These are phyloP conservation scores for Malthinus flaveolus DNA, from an alignment of 2,888 invertebrate species.

Conservation along the genomic window DNA sequence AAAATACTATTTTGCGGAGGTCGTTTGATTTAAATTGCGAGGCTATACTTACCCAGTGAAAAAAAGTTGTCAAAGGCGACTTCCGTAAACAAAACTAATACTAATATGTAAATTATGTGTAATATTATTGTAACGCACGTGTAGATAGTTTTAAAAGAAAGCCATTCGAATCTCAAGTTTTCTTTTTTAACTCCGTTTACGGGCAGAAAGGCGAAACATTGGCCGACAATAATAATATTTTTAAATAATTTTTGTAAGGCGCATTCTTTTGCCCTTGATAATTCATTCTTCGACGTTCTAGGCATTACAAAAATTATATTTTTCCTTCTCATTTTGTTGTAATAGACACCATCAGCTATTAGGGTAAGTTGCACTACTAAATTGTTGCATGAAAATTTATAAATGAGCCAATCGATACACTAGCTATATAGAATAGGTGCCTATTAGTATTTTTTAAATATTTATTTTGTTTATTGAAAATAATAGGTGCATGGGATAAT, in stretches of 20 bases:
- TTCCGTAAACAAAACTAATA: background rate
- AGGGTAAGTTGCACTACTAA: too few species aligned
- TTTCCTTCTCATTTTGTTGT: too few species aligned
- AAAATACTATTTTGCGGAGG: background rate
- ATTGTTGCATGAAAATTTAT: too few species aligned
- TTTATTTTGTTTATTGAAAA: too few species aligned
- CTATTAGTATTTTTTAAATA: too few species aligned
- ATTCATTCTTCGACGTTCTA: background rate
- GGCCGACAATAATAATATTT: conserved; percentile 5
- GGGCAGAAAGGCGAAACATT: conserved; percentile 14
- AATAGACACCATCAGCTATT: too few species aligned
- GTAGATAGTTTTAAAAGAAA: background rate
- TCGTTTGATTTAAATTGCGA: background rate
- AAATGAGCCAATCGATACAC: too few species aligned
- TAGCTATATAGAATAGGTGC: too few species aligned
- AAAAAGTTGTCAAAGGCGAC: conserved; percentile 6
- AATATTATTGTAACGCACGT: background rate
- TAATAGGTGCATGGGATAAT: too few species aligned
- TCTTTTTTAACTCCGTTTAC: conserved; percentile 7
- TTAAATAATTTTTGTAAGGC: conserved; percentile 9
- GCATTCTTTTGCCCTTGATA: background rate
- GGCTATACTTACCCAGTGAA: conserved; percentile 11
- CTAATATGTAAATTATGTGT: conserved; percentile 6
- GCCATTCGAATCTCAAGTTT: conserved; percentile 15
- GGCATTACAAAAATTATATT: too few species aligned